Base-by-base conservation (phyloP, 2,113 vertebrate species). In the Haemorhous mexicanus region DNA sequence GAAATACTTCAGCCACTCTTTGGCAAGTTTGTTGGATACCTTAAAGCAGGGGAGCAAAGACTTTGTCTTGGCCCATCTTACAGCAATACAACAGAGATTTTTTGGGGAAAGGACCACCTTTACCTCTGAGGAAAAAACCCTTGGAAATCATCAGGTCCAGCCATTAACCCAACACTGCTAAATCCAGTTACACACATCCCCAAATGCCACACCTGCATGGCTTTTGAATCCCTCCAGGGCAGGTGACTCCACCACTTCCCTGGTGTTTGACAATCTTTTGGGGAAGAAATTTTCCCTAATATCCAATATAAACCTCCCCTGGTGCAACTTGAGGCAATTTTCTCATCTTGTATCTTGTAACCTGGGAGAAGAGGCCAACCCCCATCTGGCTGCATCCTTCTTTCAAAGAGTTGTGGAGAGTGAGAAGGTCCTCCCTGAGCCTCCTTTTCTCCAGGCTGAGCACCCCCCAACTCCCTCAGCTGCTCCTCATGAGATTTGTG, bases 121-220 rank as follows among this genome's bases (percentile, higher is more conserved):
- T 2, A 0, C 17, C 16, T 66, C 44, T 33, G 13, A 77, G 20
- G 4, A 6, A 61, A 47, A 72, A 47, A 15, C 0, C 2, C 46
- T 22, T 67, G 32, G 33, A 63, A 47, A 63, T 13, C 47, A 47
- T 61, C 6, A 62, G 43, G 22, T 49, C 41, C 18, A 62, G 3
- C 8, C 21, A 35, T 69, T 35, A 62, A 69, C 35, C 41, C 27
- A 70, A 24, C 13, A 20, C 22, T 63, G 18, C 15, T 59, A 63
- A 77, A 83, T 49, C 27, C 32, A 69, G 8, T 46, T 39, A 69
- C 28, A 10, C 15, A 12, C 16, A n/a, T 16, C 32, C 72, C 32
- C 22, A 63, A 28, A n/a, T 33, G 10, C 18, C 43, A 63, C 15
- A 33, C 63, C 18, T 9, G 11, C 18, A 33, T 2, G 11, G 20